Conservation (phyloP, 2,888 invertebrate genomes). For the Lasioglossum zephyrum region DNA sequence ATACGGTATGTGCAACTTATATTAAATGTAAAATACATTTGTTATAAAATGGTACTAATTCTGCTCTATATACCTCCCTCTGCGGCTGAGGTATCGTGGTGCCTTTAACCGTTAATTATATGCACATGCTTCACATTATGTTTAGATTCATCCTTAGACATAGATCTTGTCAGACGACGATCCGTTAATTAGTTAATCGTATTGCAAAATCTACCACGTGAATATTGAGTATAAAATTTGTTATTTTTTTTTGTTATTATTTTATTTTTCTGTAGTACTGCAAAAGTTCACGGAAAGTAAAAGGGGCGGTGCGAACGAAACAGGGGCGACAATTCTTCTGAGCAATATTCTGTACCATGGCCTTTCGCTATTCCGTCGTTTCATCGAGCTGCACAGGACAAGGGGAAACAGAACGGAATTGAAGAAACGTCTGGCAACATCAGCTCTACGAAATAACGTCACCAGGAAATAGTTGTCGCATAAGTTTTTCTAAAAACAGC, state of each 20-base stretch:
- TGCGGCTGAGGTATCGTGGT: slow-evolving; percentile 69
- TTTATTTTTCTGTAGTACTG: slow-evolving; percentile 50
- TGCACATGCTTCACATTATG: slow-evolving; percentile 65
- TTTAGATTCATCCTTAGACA: slow-evolving; percentile 58
- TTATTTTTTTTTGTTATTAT: slow-evolving; percentile 22
- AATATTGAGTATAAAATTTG: slow-evolving; percentile 70
- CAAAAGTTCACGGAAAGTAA: slow-evolving; percentile 41
- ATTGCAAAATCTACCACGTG: slow-evolving; percentile 72
- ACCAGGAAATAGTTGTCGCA: background rate
- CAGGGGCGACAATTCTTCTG: slow-evolving; percentile 36
- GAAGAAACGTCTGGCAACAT: slow-evolving; percentile 32
- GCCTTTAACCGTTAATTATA: slow-evolving; percentile 70
- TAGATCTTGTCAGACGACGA: slow-evolving; percentile 63
- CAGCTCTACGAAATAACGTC: background rate
- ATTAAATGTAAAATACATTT: slow-evolving; percentile 69
- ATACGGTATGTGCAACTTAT: slow-evolving; percentile 67
- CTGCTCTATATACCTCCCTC: slow-evolving; percentile 68
- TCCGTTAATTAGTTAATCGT: slow-evolving; percentile 67
- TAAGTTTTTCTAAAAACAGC: background rate
- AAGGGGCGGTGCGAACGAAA: slow-evolving; percentile 41
- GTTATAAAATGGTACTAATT: slow-evolving; percentile 72
- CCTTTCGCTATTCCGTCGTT: slow-evolving; percentile 46
- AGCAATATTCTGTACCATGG: slow-evolving; percentile 53
- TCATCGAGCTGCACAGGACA: slow-evolving; percentile 52
- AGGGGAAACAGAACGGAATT: slow-evolving; percentile 20